phyloP scores from a whole-genome alignment of 2,888 invertebrate genomes.

The Drosophila macrospina region DNA sequence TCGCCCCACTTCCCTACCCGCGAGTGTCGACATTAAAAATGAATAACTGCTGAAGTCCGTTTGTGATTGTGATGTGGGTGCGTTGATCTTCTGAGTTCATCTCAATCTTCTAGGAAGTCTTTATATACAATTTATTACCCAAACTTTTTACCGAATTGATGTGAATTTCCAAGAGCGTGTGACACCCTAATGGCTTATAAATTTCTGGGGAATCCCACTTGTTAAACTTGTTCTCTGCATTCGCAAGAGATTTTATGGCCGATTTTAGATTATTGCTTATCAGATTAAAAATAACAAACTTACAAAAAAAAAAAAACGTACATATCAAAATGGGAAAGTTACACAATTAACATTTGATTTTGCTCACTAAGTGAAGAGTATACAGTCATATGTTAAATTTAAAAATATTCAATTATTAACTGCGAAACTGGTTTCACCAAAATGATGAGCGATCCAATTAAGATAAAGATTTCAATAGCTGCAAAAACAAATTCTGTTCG shows the following conservation, averaged over 20 bases:
- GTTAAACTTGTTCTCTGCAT: constrained; percentile 25
- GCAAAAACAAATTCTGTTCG: constrained; percentile 27
- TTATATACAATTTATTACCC: constrained; percentile 73
- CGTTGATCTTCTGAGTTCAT: constrained; percentile 76
- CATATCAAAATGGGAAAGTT: neutral
- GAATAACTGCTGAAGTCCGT: constrained; percentile 43
- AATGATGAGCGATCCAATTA: constrained; percentile 48
- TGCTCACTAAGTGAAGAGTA: neutral
- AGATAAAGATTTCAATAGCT: constrained; percentile 27
- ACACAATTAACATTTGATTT: constrained; percentile 1
- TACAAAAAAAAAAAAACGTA: neutral
- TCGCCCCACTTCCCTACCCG: constrained; percentile 13
- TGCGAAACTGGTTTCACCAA: neutral
- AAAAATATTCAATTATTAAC: constrained; percentile 6
- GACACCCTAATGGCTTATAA: constrained; percentile 38
- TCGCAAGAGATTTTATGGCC: neutral
- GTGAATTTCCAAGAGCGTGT: constrained; percentile 43
- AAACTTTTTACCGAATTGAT: constrained; percentile 63
- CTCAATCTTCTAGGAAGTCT: constrained; percentile 67
- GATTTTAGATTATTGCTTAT: constrained; percentile 7
- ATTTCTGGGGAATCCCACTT: constrained; percentile 27
- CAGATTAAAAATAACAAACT: neutral
- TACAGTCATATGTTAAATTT: neutral
- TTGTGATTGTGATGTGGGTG: constrained; percentile 64
- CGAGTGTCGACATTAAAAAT: constrained; percentile 7